Conservation (phyloP, 2,888 invertebrate species). For the Scaptomyza cyrtandrae region DNA sequence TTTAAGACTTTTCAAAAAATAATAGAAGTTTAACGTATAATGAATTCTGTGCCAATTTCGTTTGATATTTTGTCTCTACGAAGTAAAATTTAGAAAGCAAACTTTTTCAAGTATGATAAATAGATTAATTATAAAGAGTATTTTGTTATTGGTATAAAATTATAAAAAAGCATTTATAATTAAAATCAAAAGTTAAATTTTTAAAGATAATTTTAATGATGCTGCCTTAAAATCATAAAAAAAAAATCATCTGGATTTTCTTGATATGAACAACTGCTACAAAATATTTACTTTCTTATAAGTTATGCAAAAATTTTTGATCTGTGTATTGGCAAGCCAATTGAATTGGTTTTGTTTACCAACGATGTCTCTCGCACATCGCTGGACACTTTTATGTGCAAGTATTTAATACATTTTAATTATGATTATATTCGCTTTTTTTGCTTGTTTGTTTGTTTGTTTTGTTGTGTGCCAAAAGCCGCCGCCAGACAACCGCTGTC, state of each 20-base stretch:
- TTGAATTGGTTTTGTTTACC: slow-evolving; percentile 61
- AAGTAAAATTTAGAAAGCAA: neutral
- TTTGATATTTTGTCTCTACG: neutral
- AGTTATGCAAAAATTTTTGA: too few relatives aligned
- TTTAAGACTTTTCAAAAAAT: neutral
- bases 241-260: too few relatives aligned
- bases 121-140: too few relatives aligned
- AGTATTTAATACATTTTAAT: neutral
- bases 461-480: slow-evolving; percentile 20
- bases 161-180: too few relatives aligned
- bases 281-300: too few relatives aligned
- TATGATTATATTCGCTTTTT: neutral
- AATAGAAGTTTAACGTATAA: neutral
- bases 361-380: slow-evolving; percentile 14
- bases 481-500: slow-evolving; percentile 13
- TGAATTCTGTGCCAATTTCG: neutral
- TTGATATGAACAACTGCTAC: too few relatives aligned
- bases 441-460: neutral
- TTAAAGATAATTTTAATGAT: too few relatives aligned
- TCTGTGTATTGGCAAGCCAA: slow-evolving; percentile 40
- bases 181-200: too few relatives aligned
- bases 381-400: slow-evolving; percentile 11
- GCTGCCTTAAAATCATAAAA: too few relatives aligned
- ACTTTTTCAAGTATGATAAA: neutral
- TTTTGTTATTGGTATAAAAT: too few relatives aligned